Base-by-base conservation (phyloP, 2,113 vertebrate genomes). In the Cygnus atratus region DNA sequence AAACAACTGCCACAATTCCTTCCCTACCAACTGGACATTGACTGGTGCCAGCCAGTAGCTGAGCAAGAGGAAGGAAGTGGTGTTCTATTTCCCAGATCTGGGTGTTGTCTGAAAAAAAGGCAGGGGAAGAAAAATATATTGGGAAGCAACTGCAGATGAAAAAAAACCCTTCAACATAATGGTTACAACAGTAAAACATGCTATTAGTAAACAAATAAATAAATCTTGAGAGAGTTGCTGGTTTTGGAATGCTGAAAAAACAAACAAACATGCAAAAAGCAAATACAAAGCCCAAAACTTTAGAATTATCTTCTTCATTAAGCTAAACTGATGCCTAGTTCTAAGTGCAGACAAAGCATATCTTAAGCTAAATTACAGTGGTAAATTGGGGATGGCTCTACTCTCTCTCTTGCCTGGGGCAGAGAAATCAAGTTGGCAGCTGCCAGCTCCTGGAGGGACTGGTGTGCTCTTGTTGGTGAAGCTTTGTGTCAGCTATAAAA, bases 1-100 rank as follows among this genome's bases (percentile, higher is more conserved):
- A 91, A 92, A 28, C 61, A 77, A 87, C 52, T 70, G 65, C 82
- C 95, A 94, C 78, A 82, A 37, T 22, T 85, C 74, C 46, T 73
- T 61, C 17, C 43, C 44, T 44, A 67, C 78, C 73, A 93, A n/a
- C 58, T 59, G 74, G 78, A 90, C 68, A 67, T 65, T 74, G 74
- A 93, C 54, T 2, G 19, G 67, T 46, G 44, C 1, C 9, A 55
- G 48, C 44, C 54, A 39, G 35, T 9, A 70, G 7, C 17, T 29
- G n/a, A 39, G 74, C 74, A 84, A 77, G 61, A 21, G 59, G 48
- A 74, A 71, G 66, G 39, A 84, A 55, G 31, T 26, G 63, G 43
- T 46, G n/a, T 66, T 71, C 37, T 19, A 46, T 29, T 59, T 65
- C 57, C 65, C 75, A 33, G 6, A 39, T 10, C 73, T 75, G 31